Evolutionary conservation across 2,113 vertebrate genomes (phyloP), one percentile per base, ranked within the genome.

Genomic region (Crotalus horridus): DNA sequence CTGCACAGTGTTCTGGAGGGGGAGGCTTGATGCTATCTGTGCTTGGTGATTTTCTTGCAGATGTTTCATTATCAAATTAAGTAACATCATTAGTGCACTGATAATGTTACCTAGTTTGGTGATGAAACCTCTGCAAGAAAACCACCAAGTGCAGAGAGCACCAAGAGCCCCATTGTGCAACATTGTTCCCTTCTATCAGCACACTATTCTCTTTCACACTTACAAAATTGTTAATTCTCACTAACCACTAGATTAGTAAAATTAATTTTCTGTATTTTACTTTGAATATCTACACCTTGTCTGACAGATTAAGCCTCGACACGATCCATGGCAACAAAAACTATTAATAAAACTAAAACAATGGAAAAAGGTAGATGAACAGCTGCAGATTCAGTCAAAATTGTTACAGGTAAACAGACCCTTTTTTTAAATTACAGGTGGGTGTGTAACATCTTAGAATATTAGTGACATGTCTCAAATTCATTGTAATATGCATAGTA

Each of bases 251-350:
- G 55, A 89, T 89, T 89, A 58, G 88, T 39, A 39, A 9, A 56
- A 56, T 33, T 1, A 39, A 43, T 56, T 21, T 58, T 23, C 21
- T 85, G 10, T 15, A n/a, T 64, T 24, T n/a, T 61, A 13, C 55
- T 86, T 92, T 86, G 46, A 24, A 43, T n/a, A 33, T 29, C 15
- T 86, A 33, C 5, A 88, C 88, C 6, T 94, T 94, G 93, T 92
- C 23, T 94, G 17, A 6, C 74, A 98, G 97, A 96, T 98, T 93
- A 98, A 98, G 93, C 97, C 98, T 92, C 97, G 96, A 95, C 94
- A 64, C 93, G 98, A 98, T 95, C 97, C 95, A 5, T 98, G 98
- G 97, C 97, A 98, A 90, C 97, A 98, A 96, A 98, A 98, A 48
- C 93, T 97, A 94, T 26, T 97, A 85, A 95, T 95, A 24, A 97